Evolutionary conservation across 2,113 vertebrate species (phyloP).

Genomic region (Myxocyprinus asiaticus): DNA sequence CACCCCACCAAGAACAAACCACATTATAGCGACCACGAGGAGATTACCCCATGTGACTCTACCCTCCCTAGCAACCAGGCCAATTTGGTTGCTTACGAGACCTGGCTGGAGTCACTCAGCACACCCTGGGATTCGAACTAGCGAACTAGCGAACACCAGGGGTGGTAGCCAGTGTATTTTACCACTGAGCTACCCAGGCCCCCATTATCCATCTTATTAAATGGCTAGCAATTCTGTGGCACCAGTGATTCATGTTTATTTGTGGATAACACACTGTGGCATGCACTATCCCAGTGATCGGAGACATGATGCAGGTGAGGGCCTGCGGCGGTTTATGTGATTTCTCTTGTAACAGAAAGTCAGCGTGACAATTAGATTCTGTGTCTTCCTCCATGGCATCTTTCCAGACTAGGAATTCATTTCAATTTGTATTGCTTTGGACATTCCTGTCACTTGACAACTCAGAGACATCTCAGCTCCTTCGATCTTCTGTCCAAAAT

Average conservation of each 20-base stretch:
- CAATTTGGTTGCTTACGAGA: too few species aligned
- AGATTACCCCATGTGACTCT: too few species aligned
- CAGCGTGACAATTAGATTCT: constrained; percentile 39
- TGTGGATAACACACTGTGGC: constrained; percentile 26
- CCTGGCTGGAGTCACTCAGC: too few species aligned
- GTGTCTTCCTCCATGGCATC: constrained; percentile 36
- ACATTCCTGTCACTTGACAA: constrained; percentile 17
- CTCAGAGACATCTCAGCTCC: constrained; percentile 1
- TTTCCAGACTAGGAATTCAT: constrained; percentile 24
- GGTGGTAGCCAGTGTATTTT: too few species aligned
- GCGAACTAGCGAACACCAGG: too few species aligned
- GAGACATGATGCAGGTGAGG: constrained; percentile 20
- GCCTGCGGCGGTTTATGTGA: constrained; percentile 31
- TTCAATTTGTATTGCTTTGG: constrained; percentile 43
- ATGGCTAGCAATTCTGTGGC: constrained; percentile 8
- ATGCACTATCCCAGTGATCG: neutral
- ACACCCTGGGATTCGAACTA: too few species aligned
- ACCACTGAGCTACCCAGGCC: too few species aligned
- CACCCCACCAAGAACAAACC: too few species aligned
- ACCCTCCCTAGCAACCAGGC: too few species aligned
- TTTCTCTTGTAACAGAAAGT: constrained; percentile 33
- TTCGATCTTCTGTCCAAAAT: constrained; percentile 35
- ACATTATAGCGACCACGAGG: too few species aligned
- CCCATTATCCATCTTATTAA: too few species aligned
- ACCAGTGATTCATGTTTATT: constrained; percentile 34